Evolutionary conservation across 2,113 vertebrate species (phyloP).

Genomic region (Amblyopsis rosae): DNA sequence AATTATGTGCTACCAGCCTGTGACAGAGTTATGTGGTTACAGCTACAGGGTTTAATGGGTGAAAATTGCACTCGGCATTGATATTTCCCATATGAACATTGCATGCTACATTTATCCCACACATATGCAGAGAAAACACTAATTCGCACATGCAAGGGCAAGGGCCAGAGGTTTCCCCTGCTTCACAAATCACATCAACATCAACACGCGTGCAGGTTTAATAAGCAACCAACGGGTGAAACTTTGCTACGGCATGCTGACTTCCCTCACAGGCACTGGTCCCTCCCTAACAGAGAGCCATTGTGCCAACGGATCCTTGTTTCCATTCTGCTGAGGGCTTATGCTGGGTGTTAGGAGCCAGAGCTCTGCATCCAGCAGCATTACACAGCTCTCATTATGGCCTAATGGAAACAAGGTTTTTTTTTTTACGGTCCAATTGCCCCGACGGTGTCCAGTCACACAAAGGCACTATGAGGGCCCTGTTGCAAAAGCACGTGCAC

Average conservation of each 20-base stretch:
- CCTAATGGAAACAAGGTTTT: constrained; percentile 22
- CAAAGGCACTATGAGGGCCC: constrained; percentile 46
- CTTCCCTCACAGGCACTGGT: constrained; percentile 52
- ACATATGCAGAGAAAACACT: constrained; percentile 21
- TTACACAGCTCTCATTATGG: constrained; percentile 64
- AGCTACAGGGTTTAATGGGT: constrained; percentile 7
- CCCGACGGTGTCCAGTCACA: constrained; percentile 51
- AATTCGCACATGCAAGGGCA: background rate
- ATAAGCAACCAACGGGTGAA: constrained; percentile 35
- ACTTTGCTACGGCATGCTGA: constrained; percentile 33
- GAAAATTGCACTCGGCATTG: constrained; percentile 23
- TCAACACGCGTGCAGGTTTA: constrained; percentile 40
- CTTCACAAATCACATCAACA: constrained; percentile 30
- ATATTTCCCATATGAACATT: constrained; percentile 41
- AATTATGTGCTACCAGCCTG: constrained; percentile 57
- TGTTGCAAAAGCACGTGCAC: constrained; percentile 30
- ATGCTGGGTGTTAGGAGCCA: constrained; percentile 44
- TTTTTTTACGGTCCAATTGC: constrained; percentile 54
- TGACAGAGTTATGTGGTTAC: constrained; percentile 32
- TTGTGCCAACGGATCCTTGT: constrained; percentile 67
- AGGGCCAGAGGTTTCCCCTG: constrained; percentile 42
- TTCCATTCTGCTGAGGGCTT: constrained; percentile 54
- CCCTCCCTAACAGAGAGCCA: constrained; percentile 69
- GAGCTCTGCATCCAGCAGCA: constrained; percentile 34
- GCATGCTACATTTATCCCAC: constrained; percentile 46